These are phyloP conservation scores for Zaprionus lineosus DNA, from an alignment of 2,888 invertebrate genomes.

Conservation along the genomic window DNA sequence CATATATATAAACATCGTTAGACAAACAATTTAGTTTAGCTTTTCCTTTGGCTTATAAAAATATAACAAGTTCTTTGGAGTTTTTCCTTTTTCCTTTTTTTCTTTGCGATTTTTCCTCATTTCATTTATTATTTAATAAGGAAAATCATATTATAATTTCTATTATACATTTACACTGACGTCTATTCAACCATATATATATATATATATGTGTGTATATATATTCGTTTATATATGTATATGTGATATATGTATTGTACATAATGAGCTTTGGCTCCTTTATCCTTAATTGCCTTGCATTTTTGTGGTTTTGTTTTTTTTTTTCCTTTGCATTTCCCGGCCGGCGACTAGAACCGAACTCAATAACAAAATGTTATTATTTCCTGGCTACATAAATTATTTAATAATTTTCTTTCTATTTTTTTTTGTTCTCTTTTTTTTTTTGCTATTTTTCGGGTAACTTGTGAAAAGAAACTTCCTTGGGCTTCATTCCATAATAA, in stretches of 20 bases:
- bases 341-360: conserved; percentile 39
- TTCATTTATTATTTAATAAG: conserved; percentile 35
- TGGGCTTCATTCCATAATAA: conserved; percentile 19
- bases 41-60: conserved; percentile 60
- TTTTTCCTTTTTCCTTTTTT: no score
- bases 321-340: not conserved
- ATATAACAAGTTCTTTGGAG: conserved; percentile 76
- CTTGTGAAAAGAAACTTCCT: conserved; percentile 19
- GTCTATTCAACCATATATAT: conserved; percentile 20
- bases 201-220: not conserved
- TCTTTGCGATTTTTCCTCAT: conserved; percentile 23
- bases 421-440: not conserved
- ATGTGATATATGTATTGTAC: conserved; percentile 31
- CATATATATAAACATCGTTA: conserved; percentile 46
- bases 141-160: conserved; percentile 56
- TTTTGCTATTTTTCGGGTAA: no score
- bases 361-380: conserved; percentile 33
- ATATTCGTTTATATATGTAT: conserved; percentile 13
- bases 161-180: conserved; percentile 53
- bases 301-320: conserved; percentile 12
- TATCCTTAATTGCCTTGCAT: conserved; percentile 18
- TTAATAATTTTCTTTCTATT: conserved; percentile 3
- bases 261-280: conserved; percentile 48
- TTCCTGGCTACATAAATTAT: conserved; percentile 29
- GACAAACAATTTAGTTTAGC: conserved; percentile 51